Conservation (phyloP, 2,113 vertebrate species). For the Thryonomys swinderianus region DNA sequence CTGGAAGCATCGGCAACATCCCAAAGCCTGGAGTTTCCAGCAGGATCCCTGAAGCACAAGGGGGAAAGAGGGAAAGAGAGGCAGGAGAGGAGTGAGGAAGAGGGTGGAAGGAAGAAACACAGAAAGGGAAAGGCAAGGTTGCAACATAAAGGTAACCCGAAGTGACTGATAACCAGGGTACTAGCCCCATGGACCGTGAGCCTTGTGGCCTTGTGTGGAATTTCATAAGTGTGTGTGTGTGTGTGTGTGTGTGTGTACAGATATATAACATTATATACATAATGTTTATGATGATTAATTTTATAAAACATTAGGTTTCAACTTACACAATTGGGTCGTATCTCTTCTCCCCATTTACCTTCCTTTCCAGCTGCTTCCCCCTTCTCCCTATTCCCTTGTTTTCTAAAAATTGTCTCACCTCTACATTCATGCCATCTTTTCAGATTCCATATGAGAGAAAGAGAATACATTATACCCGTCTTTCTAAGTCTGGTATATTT, state of each 20-base stretch:
- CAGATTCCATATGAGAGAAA: background rate
- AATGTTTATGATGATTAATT: background rate
- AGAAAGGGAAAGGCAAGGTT: background rate
- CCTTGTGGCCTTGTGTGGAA: background rate
- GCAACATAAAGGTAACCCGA: fast-evolving
- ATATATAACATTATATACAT: background rate
- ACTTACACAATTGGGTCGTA: background rate
- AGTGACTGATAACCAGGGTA: background rate
- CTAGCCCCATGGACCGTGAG: fast-evolving
- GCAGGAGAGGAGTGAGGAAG: too few relatives aligned
- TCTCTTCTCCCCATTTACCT: background rate
- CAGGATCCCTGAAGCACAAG: too few relatives aligned
- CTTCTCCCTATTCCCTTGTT: background rate
- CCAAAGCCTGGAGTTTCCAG: background rate
- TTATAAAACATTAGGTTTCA: background rate
- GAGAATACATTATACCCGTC: background rate
- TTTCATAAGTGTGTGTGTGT: background rate
- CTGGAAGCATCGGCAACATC: background rate
- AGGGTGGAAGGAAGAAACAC: background rate
- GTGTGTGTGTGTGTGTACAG: too few relatives aligned
- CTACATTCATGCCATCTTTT: background rate
- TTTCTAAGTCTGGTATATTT: background rate
- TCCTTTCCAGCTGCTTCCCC: background rate
- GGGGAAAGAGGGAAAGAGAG: background rate
- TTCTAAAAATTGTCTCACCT: background rate